These are phyloP conservation scores for Panagrolaimus sp. DNA, from an alignment of 1,140 invertebrate species.

Conservation along the genomic window DNA sequence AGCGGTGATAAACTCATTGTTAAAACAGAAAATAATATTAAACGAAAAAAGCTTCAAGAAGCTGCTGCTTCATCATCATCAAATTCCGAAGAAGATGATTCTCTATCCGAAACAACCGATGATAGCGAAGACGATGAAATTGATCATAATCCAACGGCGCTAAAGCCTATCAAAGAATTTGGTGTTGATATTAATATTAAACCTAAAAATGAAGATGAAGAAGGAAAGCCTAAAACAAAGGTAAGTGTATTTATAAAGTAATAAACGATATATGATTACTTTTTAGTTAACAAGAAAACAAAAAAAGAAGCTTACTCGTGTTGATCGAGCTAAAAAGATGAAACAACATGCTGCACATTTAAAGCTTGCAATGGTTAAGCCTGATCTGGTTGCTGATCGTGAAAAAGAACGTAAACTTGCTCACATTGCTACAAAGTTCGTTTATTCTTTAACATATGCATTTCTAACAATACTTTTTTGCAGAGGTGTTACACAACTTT, in stretches of 20 bases:
- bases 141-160: slow-evolving; percentile 1
- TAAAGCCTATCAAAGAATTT: neutral
- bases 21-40: no score
- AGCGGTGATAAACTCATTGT: no score
- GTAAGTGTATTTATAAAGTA: no score
- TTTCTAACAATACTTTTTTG: neutral
- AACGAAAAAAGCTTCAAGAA: no score
- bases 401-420: slow-evolving; percentile 28
- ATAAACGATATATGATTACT: no score
- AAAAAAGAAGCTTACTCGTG: neutral
- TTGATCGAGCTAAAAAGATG: slow-evolving; percentile 6
- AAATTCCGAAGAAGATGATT: neutral
- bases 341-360: neutral
- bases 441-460: no score
- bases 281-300: neutral
- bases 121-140: neutral
- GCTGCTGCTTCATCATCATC: no score
- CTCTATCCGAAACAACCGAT: neutral
- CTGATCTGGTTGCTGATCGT: slow-evolving; percentile 26
- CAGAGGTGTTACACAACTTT: slow-evolving; percentile 38
- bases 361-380: slow-evolving; percentile 23
- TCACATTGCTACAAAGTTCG: slow-evolving; percentile 29
- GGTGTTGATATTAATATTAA: neutral
- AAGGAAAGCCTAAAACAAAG: no score
- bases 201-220: no score